Evolutionary conservation across 1,140 invertebrate genomes (phyloP), one percentile per base, ranked within the genome.

Genomic region (Spodoptera litura): DNA sequence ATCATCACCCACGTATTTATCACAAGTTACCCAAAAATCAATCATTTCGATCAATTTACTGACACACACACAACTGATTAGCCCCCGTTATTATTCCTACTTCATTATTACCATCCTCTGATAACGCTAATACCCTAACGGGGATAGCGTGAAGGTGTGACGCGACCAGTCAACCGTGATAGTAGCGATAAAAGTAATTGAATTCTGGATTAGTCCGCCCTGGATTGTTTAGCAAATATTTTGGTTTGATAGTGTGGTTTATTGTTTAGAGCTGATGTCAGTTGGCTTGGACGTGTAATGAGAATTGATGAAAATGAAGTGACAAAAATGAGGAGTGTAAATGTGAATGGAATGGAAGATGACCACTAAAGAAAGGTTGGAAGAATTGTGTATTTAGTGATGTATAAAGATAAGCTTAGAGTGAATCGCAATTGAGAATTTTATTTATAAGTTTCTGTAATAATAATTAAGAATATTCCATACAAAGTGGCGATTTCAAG

Each of bases 131-230:
- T 59, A 49, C 71, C 27, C 31, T 71, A 58, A 5, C 44, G 49
- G 51, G 25, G 9, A 15, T 59, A 25, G 56, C 27, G 51, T 13
- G 61, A 44, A 56, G 74, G 35, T 66, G 49, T 77, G 74, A 77
- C 62, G 62, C 5, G 51, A 31, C 62, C 74, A 77, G 27, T 20
- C 31, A 77, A 68, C 56, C 53, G 35, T n/a, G 74, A 77, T 77
- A 77, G 52, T 20, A 49, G 20, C 35, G 74, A 77, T 77, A 77
- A 77, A 55, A 58, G 15, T 68, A 77, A 77, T 77, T 58, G 74
- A 56, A 6, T 68, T 66, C 56, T 25, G 74, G 74, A 77, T 77
- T 77, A 77, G 68, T 11, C 15, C 9, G 4, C 10, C 20, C 51
- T n/a, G 51, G 27, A 68, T 72, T 68, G 52, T 75, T 71, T 77